Base-by-base conservation (phyloP, 2,113 vertebrate genomes). In the Canis aureus region DNA sequence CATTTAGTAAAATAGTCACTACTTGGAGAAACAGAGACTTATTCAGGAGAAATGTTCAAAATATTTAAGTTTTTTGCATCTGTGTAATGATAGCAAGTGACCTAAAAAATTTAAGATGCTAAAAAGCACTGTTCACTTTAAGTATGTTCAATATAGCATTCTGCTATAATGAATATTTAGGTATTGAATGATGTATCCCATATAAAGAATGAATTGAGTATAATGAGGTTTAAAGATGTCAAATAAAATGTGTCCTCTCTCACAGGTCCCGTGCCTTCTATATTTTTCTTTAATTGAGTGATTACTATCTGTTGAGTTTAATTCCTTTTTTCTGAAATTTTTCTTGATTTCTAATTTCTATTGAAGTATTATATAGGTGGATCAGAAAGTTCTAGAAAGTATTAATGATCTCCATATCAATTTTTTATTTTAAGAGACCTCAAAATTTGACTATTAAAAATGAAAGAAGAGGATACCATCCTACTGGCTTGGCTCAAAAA, bases 321-420 rank as follows among this genome's bases (percentile, higher is more conserved):
- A 94, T 83, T 85, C 25, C 23, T 89, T 35, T 92, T 94, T 84
- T 95, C n/a, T 92, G 59, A 38, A 80, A 43, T 38, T 79, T 90
- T 78, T 83, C 23, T 90, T 82, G 53, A 92, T 95, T 83, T 93
- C 81, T 87, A 9, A 23, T 93, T 80, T 19, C 27, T 64, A 66
- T 16, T 22, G 11, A 84, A 67, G 16, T 89, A 8, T 94, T 95
- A 43, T 2, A 22, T 78, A 66, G 23, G 69, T 95, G 67, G 29
- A 82, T 92, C 43, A 86, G 49, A 92, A 97, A 81, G 49, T 85
- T 71, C 78, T n/a, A 74, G 5, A 38, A 78, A 74, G 11, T 67
- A 73, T 88, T 32, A 67, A 38, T 85, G n/a, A 25, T 43, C 11
- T 92, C 27, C 43, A 20, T 85, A 29, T 78, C 27, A 22, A 53